These are phyloP conservation scores for Spea multiplicata DNA, from an alignment of 2,113 vertebrate genomes.

Conservation along the genomic window DNA sequence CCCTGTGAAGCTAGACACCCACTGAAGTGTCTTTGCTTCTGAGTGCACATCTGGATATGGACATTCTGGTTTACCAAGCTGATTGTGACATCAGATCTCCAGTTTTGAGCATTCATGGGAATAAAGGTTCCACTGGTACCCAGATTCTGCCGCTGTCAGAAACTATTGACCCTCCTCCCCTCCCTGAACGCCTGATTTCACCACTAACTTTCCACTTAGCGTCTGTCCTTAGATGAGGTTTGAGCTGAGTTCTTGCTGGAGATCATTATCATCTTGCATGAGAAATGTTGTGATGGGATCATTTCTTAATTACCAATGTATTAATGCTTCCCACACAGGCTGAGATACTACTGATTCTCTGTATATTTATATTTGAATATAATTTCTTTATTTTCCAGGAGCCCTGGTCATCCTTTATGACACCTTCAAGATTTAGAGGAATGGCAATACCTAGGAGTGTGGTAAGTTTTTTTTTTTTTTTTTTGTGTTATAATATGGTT, in stretches of 20 bases:
- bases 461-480: conserved; percentile 62
- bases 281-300: background rate
- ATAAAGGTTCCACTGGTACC: too few species aligned
- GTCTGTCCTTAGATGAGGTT: too few species aligned
- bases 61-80: background rate
- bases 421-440: conserved; percentile 53
- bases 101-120: too few species aligned
- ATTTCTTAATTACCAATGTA: background rate
- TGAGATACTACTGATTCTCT: background rate
- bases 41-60: background rate
- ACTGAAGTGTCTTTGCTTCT: background rate
- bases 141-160: too few species aligned
- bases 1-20: background rate
- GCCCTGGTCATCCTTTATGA: conserved; percentile 77
- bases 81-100: too few species aligned
- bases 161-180: too few species aligned
- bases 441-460: conserved; percentile 36
- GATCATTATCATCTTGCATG: too few species aligned
- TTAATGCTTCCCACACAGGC: background rate
- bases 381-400: conserved; percentile 63
- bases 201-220: too few species aligned
- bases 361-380: background rate
- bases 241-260: too few species aligned
- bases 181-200: too few species aligned
- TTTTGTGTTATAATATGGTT: background rate